These are phyloP conservation scores for Brachionus koreanus DNA, from an alignment of 1,140 invertebrate genomes.

Conservation along the genomic window DNA sequence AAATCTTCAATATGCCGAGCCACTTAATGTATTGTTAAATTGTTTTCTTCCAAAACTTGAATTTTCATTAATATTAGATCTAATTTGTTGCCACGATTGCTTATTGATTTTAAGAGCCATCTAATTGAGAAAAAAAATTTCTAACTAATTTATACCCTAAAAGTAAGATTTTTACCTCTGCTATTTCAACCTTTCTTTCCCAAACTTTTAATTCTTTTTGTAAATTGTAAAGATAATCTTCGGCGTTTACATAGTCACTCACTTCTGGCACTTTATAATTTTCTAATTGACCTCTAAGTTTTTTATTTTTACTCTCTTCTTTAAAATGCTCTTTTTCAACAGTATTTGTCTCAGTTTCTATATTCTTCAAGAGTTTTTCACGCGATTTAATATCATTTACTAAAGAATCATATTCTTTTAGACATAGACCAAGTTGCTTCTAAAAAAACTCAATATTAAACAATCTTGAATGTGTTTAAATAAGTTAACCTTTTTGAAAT, in stretches of 20 bases:
- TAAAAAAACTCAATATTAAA: not conserved
- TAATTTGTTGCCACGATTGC: constrained; percentile 28
- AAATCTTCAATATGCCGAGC: not conserved
- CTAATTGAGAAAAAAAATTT: constrained; percentile 47
- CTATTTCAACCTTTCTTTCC: constrained; percentile 59
- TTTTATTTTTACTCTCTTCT: constrained; percentile 55
- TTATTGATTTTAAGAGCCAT: constrained; percentile 52
- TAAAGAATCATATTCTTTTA: constrained; percentile 34
- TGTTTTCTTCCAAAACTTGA: not conserved
- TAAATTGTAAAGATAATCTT: constrained; percentile 55
- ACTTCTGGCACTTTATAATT: constrained; percentile 57
- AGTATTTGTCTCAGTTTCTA: constrained; percentile 16
- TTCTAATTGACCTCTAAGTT: constrained; percentile 53
- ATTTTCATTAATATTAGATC: not conserved
- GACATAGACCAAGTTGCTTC: constrained; percentile 7
- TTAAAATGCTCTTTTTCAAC: constrained; percentile 52
- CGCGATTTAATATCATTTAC: constrained; percentile 23
- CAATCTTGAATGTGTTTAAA: not conserved
- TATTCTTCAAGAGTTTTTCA: not conserved
- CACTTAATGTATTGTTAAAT: constrained; percentile 4
- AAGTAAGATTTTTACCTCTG: constrained; percentile 50
- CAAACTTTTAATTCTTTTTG: constrained; percentile 58
- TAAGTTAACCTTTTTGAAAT: constrained; percentile 45
- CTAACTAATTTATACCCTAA: not conserved
- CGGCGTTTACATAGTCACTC: constrained; percentile 57